Evolutionary conservation across 2,797 vertebrate genomes (phyloP), one percentile per base, ranked within the genome.

Genomic region (Erithacus rubecula): DNA sequence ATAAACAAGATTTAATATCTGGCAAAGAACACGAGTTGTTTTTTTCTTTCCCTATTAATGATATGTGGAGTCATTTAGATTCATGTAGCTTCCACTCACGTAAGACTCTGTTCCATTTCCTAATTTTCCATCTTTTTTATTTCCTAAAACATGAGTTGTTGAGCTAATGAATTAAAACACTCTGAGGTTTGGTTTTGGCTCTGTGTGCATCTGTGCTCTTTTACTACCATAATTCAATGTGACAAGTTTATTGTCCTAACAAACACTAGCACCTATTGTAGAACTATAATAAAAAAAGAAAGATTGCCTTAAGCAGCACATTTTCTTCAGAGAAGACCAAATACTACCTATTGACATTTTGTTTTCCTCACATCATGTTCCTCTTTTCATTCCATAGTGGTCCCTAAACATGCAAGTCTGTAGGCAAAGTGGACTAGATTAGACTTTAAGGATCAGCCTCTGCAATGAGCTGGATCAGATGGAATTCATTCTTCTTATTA

Each of bases 1-100:
- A 97, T 97, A 98, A 98, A 97, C 96, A 97, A 97, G 94, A 97
- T 96, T 97, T 97, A 97, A 96, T 97, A 97, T 96, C 90, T 97
- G 97, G 96, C 96, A 96, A 94, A 51, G 91, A 97, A 93, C 74
- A 94, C 67, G 68, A 75, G 60, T 20, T 37, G 70, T 76, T 94
- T 87, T 94, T 67, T 84, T 41, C 59, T 84, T 68, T 10, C 17
- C 80, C 83, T 94, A 71, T 88, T 96, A 97, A 93, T 71, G 60
- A 92, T 97, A 94, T 78, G 97, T 96, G 95, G 83, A 96, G 96
- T 97, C 83, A 92, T 95, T 98, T 96, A 97, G 93, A 96, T 36
- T 90, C 92, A 78, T 94, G 92, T 88, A 96, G 27, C 75, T 97
- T 97, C 93, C 84, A 83, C 69, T 96, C 95, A 97, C 72, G 44